Evolutionary conservation across 2,797 vertebrate species (phyloP), one percentile per base, ranked within the genome.

Genomic region (Chiropotes sagulatus): DNA sequence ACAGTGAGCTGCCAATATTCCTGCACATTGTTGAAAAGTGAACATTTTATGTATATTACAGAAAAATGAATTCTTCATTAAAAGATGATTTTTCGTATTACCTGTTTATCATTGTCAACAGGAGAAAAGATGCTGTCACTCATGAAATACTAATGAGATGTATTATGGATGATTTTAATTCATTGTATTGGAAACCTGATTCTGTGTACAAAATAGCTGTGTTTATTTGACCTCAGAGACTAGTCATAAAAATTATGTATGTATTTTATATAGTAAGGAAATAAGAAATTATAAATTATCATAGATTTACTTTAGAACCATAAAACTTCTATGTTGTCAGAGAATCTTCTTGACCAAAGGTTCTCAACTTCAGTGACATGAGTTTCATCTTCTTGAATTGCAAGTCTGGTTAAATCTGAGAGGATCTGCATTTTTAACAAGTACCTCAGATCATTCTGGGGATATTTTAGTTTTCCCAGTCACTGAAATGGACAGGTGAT

Each of bases 31-130:
- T 48, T 41, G 58, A n/a, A 89, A 79, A 78, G 44, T 80, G n/a
- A 86, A 73, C 13, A 70, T 75, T 88, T 88, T 82, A 70, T 54
- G 46, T 30, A 28, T 14, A n/a, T 33, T 81, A 46, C 52, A 57
- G 26, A 76, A 96, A 97, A 85, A 30, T 64, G 11, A 95, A 48
- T 54, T 75, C 58, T 54, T 97, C 75, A 70, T 50, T 94, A 87
- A 87, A 86, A 75, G 46, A 39, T 72, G 20, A 61, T 17, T 73
- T 78, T 81, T 64, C 22, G 22, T 12, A n/a, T 22, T 67, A 17
- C 39, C 70, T 93, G 2, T 67, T 93, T 87, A 44, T 85, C 75
- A 58, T 30, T 90, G 80, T 67, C 72, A 90, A 3, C 13, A 86
- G 10, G 10, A 79, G 7, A 79, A 61, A 88, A 88, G 81, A 75